A percentile compares a stretch with the other conserved stretches of the same genome.
Evolutionary conservation across 2,113 vertebrate genomes (phyloP).

Genomic region (Pseudorasbora parva): DNA sequence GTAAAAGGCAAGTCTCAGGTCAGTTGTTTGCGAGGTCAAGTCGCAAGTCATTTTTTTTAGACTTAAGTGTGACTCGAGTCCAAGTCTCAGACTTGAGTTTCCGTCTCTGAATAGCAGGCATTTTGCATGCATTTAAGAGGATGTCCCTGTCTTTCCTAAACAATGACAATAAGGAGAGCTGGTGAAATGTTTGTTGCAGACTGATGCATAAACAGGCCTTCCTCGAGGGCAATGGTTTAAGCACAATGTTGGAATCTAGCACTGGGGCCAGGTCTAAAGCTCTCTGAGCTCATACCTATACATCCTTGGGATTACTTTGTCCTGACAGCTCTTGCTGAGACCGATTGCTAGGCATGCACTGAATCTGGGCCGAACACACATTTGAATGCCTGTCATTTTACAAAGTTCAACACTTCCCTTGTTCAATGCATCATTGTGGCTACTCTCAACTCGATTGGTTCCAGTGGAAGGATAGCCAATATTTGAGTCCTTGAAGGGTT

Average conservation of each 20-base stretch:
- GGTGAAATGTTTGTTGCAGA: conserved; percentile 12
- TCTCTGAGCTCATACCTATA: background rate
- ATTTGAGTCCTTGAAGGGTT: background rate
- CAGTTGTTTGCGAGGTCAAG: too few relatives aligned
- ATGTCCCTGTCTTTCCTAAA: background rate
- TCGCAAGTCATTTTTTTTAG: too few relatives aligned
- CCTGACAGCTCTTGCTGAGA: background rate
- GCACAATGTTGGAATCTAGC: background rate
- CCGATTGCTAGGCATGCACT: background rate
- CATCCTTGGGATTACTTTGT: background rate
- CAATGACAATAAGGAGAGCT: background rate
- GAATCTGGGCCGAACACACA: background rate
- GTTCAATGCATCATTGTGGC: background rate
- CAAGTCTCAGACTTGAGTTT: too few relatives aligned
- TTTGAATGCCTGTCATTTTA: background rate
- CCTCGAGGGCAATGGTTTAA: background rate
- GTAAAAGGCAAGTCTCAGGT: too few relatives aligned
- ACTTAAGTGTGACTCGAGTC: too few relatives aligned
- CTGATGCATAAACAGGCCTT: background rate
- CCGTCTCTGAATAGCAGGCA: too few relatives aligned
- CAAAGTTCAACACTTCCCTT: background rate
- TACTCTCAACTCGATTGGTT: background rate
- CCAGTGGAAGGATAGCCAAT: too few relatives aligned
- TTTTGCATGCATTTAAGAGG: background rate
- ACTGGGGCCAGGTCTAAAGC: background rate